phyloP scores from a whole-genome alignment of 2,888 invertebrate species.

The Phorcus lineatus region DNA sequence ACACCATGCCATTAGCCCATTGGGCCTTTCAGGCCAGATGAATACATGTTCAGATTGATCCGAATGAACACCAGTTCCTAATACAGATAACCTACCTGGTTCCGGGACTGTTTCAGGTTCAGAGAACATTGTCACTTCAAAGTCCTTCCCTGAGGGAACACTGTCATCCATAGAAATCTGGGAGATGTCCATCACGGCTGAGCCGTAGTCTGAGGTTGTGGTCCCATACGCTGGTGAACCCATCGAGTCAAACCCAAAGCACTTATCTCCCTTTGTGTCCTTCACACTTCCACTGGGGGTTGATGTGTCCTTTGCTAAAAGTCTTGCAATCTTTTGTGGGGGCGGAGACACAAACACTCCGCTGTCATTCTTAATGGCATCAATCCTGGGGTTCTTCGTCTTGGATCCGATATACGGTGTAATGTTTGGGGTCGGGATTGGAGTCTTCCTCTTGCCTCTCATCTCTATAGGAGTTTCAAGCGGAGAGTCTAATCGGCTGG shows the following conservation, averaged over 20 bases:
- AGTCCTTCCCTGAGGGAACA: neutral
- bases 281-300: constrained; percentile 19
- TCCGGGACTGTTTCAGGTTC: neutral
- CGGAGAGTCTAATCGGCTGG: neutral
- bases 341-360: constrained; percentile 32
- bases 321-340: constrained; percentile 2
- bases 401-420: neutral
- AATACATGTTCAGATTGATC: too few relatives aligned
- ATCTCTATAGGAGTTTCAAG: neutral
- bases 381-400: neutral
- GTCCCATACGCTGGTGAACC: constrained; percentile 18
- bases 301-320: constrained; percentile 24
- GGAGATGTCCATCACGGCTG: constrained; percentile 13
- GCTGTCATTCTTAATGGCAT: constrained; percentile 22
- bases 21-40: too few relatives aligned
- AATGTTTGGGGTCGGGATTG: neutral
- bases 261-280: neutral
- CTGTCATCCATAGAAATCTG: constrained; percentile 21
- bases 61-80: too few relatives aligned
- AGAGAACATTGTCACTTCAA: constrained; percentile 15
- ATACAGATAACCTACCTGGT: neutral
- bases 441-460: neutral
- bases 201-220: constrained; percentile 32
- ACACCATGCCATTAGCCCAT: too few relatives aligned
- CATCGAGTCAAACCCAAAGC: constrained; percentile 17